Evolutionary conservation across 2,113 vertebrate species (phyloP).

Genomic region (Entelurus aequoreus): DNA sequence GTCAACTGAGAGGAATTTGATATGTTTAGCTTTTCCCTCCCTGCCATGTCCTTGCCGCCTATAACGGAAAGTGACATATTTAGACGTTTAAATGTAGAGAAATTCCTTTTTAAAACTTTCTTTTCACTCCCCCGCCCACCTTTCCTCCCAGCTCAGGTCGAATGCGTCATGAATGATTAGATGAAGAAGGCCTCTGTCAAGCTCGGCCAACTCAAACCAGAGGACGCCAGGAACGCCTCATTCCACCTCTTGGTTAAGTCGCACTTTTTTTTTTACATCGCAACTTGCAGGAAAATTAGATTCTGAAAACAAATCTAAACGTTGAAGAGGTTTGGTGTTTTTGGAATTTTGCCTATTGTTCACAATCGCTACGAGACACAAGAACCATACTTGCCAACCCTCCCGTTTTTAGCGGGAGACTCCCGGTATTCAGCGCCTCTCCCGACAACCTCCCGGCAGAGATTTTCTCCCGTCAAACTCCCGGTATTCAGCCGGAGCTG

Average conservation of each 20-base stretch:
- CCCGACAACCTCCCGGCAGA: too few species aligned
- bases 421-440: too few species aligned
- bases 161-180: constrained; percentile 8
- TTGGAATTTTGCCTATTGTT: too few species aligned
- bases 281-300: background rate
- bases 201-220: constrained; percentile 2
- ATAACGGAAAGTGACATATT: constrained; percentile 31
- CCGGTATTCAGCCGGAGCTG: too few species aligned
- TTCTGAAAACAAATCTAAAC: constrained; percentile 10
- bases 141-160: background rate
- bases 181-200: constrained; percentile 8
- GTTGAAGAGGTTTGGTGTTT: too few species aligned
- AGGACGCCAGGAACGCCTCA: background rate
- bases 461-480: too few species aligned
- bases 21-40: constrained; percentile 27
- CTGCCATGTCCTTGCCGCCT: constrained; percentile 32
- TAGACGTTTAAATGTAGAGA: constrained; percentile 40
- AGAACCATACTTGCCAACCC: too few species aligned
- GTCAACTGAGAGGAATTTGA: constrained; percentile 67
- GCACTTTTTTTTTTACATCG: background rate
- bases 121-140: background rate
- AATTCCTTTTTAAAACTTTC: constrained; percentile 23
- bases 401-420: too few species aligned
- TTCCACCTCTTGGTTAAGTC: background rate
- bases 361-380: too few species aligned